Evolutionary conservation across 2,888 invertebrate species (phyloP), one percentile per base, ranked within the genome.

Genomic region (Meloe dianella): DNA sequence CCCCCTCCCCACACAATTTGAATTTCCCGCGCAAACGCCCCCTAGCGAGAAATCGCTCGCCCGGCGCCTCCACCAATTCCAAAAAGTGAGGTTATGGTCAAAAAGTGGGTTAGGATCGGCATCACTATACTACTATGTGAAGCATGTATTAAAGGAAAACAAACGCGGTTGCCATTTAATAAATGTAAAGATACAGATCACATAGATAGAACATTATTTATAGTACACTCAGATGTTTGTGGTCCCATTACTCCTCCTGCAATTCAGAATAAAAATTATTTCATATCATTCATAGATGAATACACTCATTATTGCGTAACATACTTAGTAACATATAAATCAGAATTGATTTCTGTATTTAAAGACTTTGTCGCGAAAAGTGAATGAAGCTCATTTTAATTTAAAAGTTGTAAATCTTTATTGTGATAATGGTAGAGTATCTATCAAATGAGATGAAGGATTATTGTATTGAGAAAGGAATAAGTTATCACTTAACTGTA

Each of bases 341-440:
- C 69, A 17, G 69, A 71, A 20, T 64, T 71, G 2, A 64, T 67
- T 38, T 10, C 27, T 9, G 35, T 51, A 14, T 70, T 71, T 59
- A 17, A 67, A 67, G 65, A 70, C 57, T 71, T 54, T 70, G 60
- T 67, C 38, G 62, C 63, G 47, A 71, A 71, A 65, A 62, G 64
- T n/a, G n/a, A n/a, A n/a, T 54, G 64, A 70, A 57, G 51, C 65
- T 27, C 67, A 71, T 70, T 71, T 71, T 60, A 69, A 69, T 68
- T 59, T 35, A 58, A 67, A 68, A 60, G 20, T 63, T 12, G 67
- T 59, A 12, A 63, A 66, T 54, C 29, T 63, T 14, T 63, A 63
- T 51, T 63, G 63, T 59, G 72, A 77, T 64, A 70, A 73, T 64
- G 73, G 75, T 22, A 65, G 69, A 58, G 73, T 65, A 62, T 61